These are phyloP conservation scores for Drosophila equinoxialis DNA, from an alignment of 1,140 invertebrate species.

Conservation along the genomic window DNA sequence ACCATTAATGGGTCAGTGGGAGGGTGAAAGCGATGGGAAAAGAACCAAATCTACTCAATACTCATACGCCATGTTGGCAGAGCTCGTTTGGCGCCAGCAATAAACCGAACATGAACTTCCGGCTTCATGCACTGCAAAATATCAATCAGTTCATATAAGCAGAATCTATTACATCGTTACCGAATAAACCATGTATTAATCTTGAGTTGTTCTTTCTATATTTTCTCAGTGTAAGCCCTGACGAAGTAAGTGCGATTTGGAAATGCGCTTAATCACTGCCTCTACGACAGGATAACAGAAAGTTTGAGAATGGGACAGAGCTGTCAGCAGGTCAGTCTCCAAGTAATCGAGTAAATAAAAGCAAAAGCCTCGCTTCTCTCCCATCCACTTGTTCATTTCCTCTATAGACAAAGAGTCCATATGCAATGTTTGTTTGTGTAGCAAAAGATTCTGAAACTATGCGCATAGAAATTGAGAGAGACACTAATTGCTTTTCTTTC, in stretches of 20 bases:
- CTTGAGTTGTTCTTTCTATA: background rate
- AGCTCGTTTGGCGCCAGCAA: slow-evolving; percentile 62
- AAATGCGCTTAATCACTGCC: slow-evolving; percentile 75
- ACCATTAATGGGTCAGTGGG: slow-evolving; percentile 55
- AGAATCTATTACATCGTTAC: background rate
- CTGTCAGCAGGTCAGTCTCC: slow-evolving; percentile 42
- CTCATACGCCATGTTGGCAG: slow-evolving; percentile 49
- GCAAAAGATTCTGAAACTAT: slow-evolving; percentile 58
- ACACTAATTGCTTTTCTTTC: slow-evolving; percentile 80
- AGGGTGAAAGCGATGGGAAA: background rate
- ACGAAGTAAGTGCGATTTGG: slow-evolving; percentile 40
- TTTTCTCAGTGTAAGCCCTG: slow-evolving; percentile 29
- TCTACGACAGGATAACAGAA: slow-evolving; percentile 17
- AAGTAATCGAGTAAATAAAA: slow-evolving; percentile 51
- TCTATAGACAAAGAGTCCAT: background rate
- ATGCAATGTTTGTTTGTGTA: slow-evolving; percentile 55
- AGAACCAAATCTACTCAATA: slow-evolving; percentile 20
- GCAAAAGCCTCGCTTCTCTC: slow-evolving; percentile 13
- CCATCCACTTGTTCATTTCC: background rate
- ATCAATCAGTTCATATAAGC: background rate
- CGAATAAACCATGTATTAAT: background rate
- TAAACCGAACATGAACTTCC: slow-evolving; percentile 75
- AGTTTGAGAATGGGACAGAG: slow-evolving; percentile 11
- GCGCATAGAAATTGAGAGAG: slow-evolving; percentile 76
- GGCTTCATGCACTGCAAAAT: slow-evolving; percentile 27